These are phyloP conservation scores for Piprites chloris DNA, from an alignment of 2,113 vertebrate genomes.

Conservation along the genomic window DNA sequence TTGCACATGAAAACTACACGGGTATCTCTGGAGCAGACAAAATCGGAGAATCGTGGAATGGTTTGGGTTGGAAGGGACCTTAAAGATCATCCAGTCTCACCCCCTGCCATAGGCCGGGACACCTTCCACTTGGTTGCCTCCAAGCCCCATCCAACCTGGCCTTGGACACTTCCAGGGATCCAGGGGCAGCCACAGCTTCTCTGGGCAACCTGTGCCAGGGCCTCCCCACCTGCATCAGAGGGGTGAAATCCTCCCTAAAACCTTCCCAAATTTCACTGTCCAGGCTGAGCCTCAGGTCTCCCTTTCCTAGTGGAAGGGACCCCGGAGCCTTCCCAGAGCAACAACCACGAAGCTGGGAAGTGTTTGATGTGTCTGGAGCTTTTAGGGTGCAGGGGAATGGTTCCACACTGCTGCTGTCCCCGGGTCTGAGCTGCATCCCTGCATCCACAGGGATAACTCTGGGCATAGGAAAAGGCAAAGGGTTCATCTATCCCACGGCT, in stretches of 20 bases:
- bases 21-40: accelerated
- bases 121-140: accelerated
- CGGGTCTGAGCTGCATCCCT: background rate
- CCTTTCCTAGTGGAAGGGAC: background rate
- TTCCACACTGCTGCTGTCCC: background rate
- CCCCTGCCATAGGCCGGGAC: background rate
- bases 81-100: accelerated
- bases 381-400: background rate
- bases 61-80: background rate
- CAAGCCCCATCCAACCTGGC: accelerated
- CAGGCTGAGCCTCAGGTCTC: accelerated
- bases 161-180: background rate
- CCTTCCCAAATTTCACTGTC: background rate
- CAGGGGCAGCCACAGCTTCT: background rate
- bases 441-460: background rate
- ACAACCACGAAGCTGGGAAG: background rate
- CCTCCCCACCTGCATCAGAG: accelerated
- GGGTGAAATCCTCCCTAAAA: background rate
- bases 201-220: background rate
- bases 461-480: background rate
- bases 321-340: accelerated
- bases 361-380: background rate
- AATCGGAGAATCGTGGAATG: accelerated
- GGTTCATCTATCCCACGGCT: background rate
- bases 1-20: accelerated